Evolutionary conservation across 2,888 invertebrate genomes (phyloP).

Genomic region (Dasypogon diadema): DNA sequence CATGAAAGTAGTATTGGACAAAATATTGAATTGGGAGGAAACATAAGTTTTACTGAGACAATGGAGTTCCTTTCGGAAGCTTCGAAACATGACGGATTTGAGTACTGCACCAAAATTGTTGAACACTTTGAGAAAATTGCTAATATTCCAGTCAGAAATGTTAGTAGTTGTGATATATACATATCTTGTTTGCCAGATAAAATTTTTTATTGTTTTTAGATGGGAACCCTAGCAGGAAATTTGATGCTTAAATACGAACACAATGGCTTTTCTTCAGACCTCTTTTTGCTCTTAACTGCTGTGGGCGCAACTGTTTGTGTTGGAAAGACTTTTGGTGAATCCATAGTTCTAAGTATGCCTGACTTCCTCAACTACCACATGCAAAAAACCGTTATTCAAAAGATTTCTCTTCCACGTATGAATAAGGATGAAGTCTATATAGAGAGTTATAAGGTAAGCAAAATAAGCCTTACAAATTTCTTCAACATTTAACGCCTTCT

Average conservation of each 20-base stretch:
- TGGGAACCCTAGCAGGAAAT: slow-evolving; percentile 76
- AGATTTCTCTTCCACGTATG: slow-evolving; percentile 70
- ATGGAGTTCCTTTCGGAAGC: slow-evolving; percentile 66
- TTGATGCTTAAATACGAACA: slow-evolving; percentile 75
- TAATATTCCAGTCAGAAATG: slow-evolving; percentile 74
- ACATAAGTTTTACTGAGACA: slow-evolving; percentile 70
- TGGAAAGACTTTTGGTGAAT: slow-evolving; percentile 59
- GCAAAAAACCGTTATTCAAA: slow-evolving; percentile 74
- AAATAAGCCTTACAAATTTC: slow-evolving; percentile 53
- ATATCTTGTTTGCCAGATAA: neutral
- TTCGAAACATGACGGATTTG: slow-evolving; percentile 68
- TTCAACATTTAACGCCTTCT: neutral
- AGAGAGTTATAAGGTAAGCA: slow-evolving; percentile 63
- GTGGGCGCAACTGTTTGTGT: slow-evolving; percentile 63
- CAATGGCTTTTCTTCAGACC: slow-evolving; percentile 75
- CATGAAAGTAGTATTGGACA: slow-evolving; percentile 68
- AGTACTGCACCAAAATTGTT: slow-evolving; percentile 70
- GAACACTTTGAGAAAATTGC: slow-evolving; percentile 72
- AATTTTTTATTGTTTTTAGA: slow-evolving; percentile 63
- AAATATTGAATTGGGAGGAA: slow-evolving; percentile 58
- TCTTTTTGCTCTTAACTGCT: slow-evolving; percentile 69
- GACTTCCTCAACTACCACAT: slow-evolving; percentile 74
- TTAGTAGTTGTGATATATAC: slow-evolving; percentile 62
- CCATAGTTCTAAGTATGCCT: neutral
- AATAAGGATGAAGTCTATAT: slow-evolving; percentile 67